Base-by-base conservation (phyloP, 2,797 vertebrate species). In the Onychomys torridus region DNA sequence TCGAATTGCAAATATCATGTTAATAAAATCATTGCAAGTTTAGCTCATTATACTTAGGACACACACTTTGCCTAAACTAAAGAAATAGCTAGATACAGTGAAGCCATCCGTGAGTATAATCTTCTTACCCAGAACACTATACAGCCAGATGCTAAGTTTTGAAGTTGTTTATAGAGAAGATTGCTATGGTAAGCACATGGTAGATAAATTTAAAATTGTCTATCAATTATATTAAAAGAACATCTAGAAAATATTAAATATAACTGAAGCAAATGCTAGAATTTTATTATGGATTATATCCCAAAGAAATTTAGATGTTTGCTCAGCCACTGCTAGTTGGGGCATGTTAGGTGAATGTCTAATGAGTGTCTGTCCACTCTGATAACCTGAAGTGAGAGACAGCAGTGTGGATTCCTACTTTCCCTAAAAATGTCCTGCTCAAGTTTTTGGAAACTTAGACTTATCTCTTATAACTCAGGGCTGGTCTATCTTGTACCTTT, bases 1-100 rank as follows among this genome's bases (percentile, higher is more conserved):
- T 95, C 91, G 89, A 95, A 75, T 97, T 95, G 57, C 77, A 92
- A 71, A 59, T 89, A 32, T 32, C 55, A 25, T 94, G 19, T 91
- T 87, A 88, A 71, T 95, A 57, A 90, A 95, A 69, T 89, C 25
- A 83, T 73, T 90, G 43, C 25, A 94, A 43, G 82, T 94, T 83
- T 52, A 88, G n/a, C 25, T 94, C 61, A 84, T 95, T 49, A 46
- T 37, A 86, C 71, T 90, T 93, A 84, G 65, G 61, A 37, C 8
- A 63, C 4, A 5, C 34, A 17, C 73, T 97, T 88, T 96, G 71
- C 71, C 67, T 75, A 63, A 95, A 29, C 29, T 88, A 77, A 95
- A 92, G 85, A 95, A 89, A 81, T 55, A 25, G 7, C 61, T 87
- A 78, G 32, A 40, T 37, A 46, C 1, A 63, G 11, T 29, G 23